Conservation (phyloP, 2,888 invertebrate species). For the Epirrhoe tristata region DNA sequence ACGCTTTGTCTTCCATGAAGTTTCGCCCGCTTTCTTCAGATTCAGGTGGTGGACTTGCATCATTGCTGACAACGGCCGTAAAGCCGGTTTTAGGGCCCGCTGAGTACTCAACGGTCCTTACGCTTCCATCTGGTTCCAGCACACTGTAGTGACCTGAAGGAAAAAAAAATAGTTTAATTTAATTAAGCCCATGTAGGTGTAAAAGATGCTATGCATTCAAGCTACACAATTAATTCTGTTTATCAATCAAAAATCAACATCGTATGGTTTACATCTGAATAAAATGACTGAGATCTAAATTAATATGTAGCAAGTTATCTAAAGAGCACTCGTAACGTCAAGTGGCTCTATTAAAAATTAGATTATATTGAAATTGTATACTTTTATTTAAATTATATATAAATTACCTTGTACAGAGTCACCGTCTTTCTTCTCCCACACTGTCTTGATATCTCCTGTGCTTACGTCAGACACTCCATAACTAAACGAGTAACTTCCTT, state of each 20-base stretch:
- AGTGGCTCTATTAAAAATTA: too few relatives aligned
- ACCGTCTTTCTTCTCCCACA: slow-evolving; percentile 87
- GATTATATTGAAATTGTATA: too few relatives aligned
- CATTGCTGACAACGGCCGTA: slow-evolving; percentile 84
- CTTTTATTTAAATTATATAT: too few relatives aligned
- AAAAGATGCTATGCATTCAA: too few relatives aligned
- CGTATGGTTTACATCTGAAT: too few relatives aligned
- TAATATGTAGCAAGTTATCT: too few relatives aligned
- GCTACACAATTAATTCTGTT: too few relatives aligned
- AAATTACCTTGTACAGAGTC: slow-evolving; percentile 86
- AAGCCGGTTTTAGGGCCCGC: slow-evolving; percentile 85
- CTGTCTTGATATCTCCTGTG: slow-evolving; percentile 86
- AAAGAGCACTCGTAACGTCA: too few relatives aligned
- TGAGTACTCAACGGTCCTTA: slow-evolving; percentile 86
- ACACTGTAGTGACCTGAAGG: slow-evolving; percentile 87
- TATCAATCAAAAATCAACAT: too few relatives aligned
- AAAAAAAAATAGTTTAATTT: too few relatives aligned
- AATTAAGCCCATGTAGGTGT: too few relatives aligned
- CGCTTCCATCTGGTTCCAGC: slow-evolving; percentile 88
- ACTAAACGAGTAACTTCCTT: slow-evolving; percentile 86
- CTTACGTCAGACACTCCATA: slow-evolving; percentile 86
- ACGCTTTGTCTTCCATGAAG: slow-evolving; percentile 65
- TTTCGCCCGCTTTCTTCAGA: slow-evolving; percentile 45
- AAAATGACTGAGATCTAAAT: too few relatives aligned
- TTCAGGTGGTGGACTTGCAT: slow-evolving; percentile 56